Percentiles rank a stretch among this genome's conserved stretches.
Conservation (phyloP, 2,113 vertebrate genomes). For the Tonatia bakeri region DNA sequence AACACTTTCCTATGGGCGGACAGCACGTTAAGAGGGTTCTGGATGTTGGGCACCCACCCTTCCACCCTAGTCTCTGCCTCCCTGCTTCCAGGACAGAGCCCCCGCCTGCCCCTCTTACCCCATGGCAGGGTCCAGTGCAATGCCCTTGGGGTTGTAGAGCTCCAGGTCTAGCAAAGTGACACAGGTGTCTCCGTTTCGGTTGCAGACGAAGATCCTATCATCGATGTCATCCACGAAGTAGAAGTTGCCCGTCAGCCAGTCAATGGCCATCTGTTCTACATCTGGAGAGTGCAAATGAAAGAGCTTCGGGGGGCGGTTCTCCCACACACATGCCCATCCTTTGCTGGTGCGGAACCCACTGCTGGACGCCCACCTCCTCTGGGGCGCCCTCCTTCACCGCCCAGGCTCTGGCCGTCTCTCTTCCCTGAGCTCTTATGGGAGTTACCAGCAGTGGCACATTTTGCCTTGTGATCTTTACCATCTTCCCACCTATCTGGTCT, state of each 20-base stretch:
- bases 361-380: neutral
- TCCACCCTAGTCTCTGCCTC: neutral
- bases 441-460: neutral
- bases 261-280: constrained; percentile 99
- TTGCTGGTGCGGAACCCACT: neutral
- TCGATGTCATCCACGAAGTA: constrained; percentile 98
- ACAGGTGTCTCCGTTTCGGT: constrained; percentile 92
- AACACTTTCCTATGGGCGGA: constrained; percentile 90
- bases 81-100: neutral
- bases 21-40: accelerated
- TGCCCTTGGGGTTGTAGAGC: constrained; percentile 97
- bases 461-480: neutral
- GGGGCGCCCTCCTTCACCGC: neutral
- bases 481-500: neutral
- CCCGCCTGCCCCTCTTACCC: constrained; percentile 82
- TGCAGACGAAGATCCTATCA: constrained; percentile 97
- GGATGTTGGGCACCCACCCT: neutral
- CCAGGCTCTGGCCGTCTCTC: neutral
- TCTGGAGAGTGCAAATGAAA: constrained; percentile 78
- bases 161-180: constrained; percentile 96
- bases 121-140: constrained; percentile 94
- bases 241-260: constrained; percentile 98
- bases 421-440: neutral
- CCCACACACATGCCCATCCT: neutral
- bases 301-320: neutral